phyloP scores from a whole-genome alignment of 1,140 invertebrate species.

The Oncopeltus fasciatus region DNA sequence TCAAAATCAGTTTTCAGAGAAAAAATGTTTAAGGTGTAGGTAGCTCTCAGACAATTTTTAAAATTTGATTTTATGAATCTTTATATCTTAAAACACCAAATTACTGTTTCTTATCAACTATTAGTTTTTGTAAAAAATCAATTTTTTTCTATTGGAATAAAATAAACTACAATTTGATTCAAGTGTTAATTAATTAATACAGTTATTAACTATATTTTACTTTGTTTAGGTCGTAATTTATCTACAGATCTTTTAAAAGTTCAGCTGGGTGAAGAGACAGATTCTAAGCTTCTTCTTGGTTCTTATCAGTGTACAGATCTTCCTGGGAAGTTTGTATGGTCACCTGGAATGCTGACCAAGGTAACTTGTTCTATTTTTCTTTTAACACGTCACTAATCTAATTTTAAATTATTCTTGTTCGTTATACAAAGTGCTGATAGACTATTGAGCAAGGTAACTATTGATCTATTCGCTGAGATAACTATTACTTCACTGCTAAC shows the following conservation, averaged over 20 bases:
- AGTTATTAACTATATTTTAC: background rate
- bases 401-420: too few species aligned
- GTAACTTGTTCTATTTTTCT: slow-evolving; percentile 32
- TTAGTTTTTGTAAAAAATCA: background rate
- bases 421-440: too few species aligned
- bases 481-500: too few species aligned
- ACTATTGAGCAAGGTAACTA: too few species aligned
- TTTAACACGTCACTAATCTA: too few species aligned
- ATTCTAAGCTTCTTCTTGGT: slow-evolving; percentile 86
- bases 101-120: too few species aligned
- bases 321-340: slow-evolving; percentile 94
- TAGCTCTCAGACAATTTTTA: too few species aligned
- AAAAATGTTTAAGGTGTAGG: too few species aligned
- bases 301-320: slow-evolving; percentile 91
- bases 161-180: background rate
- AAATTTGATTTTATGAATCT: too few species aligned
- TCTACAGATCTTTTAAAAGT: slow-evolving; percentile 48
- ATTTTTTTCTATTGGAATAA: background rate
- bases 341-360: slow-evolving; percentile 76
- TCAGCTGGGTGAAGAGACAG: slow-evolving; percentile 95
- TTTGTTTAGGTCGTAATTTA: background rate
- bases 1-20: too few species aligned
- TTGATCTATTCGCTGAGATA: too few species aligned
- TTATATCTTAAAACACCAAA: too few species aligned
- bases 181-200: background rate